These are phyloP conservation scores for Gymnopithys bicolor DNA, from an alignment of 2,797 vertebrate species.

Conservation along the genomic window DNA sequence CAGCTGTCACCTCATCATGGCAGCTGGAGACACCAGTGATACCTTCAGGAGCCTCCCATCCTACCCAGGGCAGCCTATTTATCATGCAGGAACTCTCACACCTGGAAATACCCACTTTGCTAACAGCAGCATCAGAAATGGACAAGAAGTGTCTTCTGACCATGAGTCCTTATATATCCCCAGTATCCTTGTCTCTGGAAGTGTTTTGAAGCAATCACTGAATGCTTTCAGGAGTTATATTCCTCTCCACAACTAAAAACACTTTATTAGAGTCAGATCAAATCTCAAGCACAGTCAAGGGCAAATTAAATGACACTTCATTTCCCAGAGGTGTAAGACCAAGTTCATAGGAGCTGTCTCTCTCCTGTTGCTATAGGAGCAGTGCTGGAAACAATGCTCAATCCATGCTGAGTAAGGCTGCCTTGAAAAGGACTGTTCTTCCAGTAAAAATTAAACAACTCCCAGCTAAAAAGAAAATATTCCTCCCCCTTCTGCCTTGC, in stretches of 20 bases:
- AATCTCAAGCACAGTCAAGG: constrained; percentile 20
- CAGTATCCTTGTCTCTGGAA: fast-evolving
- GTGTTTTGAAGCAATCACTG: neutral
- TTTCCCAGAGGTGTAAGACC: neutral
- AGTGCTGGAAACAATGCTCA: neutral
- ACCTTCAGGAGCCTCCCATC: neutral
- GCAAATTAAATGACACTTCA: constrained; percentile 39
- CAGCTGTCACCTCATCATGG: neutral
- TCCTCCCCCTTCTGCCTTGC: neutral
- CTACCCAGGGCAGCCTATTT: neutral
- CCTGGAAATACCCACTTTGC: neutral
- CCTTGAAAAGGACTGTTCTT: neutral
- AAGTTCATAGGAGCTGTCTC: neutral
- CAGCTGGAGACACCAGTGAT: neutral
- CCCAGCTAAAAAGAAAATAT: neutral
- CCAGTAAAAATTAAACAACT: constrained; percentile 10
- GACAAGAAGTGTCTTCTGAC: neutral
- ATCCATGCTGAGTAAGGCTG: neutral
- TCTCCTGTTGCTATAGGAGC: constrained; percentile 1
- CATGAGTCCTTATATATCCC: neutral
- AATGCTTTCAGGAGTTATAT: neutral
- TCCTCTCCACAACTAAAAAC: constrained; percentile 19
- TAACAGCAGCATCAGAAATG: neutral
- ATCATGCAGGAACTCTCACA: fast-evolving
- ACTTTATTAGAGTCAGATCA: constrained; percentile 12